Percentiles rank a stretch among this genome's conserved stretches.
Conservation (phyloP, 1,140 invertebrate genomes). For the Hypothenemus hampei region DNA sequence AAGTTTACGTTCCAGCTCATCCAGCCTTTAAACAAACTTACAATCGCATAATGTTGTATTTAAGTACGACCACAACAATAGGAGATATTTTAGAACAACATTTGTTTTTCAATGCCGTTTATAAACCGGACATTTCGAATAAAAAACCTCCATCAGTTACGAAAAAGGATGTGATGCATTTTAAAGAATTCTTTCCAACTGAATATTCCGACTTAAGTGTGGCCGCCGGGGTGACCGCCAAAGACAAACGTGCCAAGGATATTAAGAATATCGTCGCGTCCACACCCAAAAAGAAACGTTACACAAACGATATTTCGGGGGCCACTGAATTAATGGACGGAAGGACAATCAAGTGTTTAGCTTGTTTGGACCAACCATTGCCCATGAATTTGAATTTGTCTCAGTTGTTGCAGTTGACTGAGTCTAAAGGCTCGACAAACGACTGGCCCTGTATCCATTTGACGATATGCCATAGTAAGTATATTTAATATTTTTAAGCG, state of each 20-base stretch:
- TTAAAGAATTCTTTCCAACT: conserved; percentile 43
- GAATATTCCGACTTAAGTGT: conserved; percentile 63
- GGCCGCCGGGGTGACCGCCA: conserved; percentile 74
- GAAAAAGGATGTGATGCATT: conserved; percentile 20
- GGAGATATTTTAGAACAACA: conserved; percentile 49
- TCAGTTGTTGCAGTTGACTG: conserved; percentile 41
- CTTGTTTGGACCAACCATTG: conserved; percentile 38
- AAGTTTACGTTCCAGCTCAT: conserved; percentile 43
- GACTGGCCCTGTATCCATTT: conserved; percentile 43
- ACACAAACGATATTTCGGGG: conserved; percentile 23
- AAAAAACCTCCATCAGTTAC: conserved; percentile 19
- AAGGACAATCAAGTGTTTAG: conserved; percentile 37
- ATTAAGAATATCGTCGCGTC: conserved; percentile 54
- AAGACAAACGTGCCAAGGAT: conserved; percentile 77
- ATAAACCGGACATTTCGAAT: conserved; percentile 29
- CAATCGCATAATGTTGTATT: conserved; percentile 61
- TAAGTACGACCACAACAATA: conserved; percentile 69
- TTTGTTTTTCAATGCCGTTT: conserved; percentile 44
- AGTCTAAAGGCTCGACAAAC: conserved; percentile 33
- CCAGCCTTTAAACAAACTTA: conserved; percentile 47
- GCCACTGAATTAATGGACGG: conserved; percentile 33
- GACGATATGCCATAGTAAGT: conserved; percentile 40
- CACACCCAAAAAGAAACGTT: conserved; percentile 44
- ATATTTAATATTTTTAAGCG: no score
- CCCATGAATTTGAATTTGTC: conserved; percentile 40